Base-by-base conservation (phyloP, 2,888 invertebrate species). In the Anticlea derivata region DNA sequence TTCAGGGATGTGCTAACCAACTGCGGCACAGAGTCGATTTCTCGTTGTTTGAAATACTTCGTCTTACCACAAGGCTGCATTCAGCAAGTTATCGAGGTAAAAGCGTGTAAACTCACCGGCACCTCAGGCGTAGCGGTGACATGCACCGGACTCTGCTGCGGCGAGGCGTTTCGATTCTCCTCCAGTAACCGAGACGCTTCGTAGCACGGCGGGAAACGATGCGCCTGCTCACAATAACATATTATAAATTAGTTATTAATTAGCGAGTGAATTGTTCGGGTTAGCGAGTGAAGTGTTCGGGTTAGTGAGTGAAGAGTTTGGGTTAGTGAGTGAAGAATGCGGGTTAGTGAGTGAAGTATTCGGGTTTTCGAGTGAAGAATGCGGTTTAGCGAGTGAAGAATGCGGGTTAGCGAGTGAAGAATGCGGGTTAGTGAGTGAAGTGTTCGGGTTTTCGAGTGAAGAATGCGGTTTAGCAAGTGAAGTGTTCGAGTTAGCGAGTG, bases 151-250 rank as follows among this genome's bases (percentile, higher is more conserved):
- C 39, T 48, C 17, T 53, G 47, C 3, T 46, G 39, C 12, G 55
- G 17, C 31, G 23, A 24, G 26, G 12, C 51, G 43, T 2, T 39
- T 50, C 49, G 54, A 30, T 66, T 70, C 23, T 69, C 69, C 20
- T 83, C 83, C 7, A 86, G 55, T 39, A 87, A 70, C 0, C 83
- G 69, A 0, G 86, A 78, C 2, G 87, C 75, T 48, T 88, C 88
- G 66, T 89, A 89, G 50, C 87, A 81, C 27, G 88, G 88, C 5
- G 88, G 88, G 78, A 77, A 88, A 0, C 83, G 79, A 1, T 80
- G 80, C 37, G 78, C 61, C 82, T 81, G 66, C 13, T 0, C 20
- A 43, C 10, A 35, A 45, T 1, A 6, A 27, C 8, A 27, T 33
- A 29, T 5, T 8, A 2, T 27, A 5, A 8, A 23, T 6, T 7